These are phyloP conservation scores for Archocentrus centrarchus DNA, from an alignment of 2,113 vertebrate species.

Conservation along the genomic window DNA sequence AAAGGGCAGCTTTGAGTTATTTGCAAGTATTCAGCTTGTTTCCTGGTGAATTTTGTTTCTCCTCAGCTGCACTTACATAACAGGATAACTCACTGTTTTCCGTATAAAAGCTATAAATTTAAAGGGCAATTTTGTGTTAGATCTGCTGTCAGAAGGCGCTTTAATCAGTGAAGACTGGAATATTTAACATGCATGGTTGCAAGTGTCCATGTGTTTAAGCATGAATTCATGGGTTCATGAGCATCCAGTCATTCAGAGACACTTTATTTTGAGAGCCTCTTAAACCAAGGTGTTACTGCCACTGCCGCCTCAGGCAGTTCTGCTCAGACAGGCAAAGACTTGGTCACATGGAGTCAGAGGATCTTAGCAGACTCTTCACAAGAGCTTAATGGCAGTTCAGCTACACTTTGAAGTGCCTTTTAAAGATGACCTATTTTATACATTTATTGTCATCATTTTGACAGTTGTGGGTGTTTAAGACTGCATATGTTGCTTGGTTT, in stretches of 20 bases:
- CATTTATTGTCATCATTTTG: slow-evolving; percentile 57
- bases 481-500: slow-evolving; percentile 33
- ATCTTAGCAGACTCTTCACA: slow-evolving; percentile 48
- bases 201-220: slow-evolving; percentile 35
- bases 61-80: not conserved
- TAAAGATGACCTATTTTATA: slow-evolving; percentile 68
- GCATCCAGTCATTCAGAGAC: slow-evolving; percentile 53
- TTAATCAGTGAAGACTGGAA: not conserved
- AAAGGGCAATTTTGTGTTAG: not conserved
- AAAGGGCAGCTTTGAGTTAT: not conserved
- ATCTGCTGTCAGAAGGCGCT: not conserved
- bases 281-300: slow-evolving; percentile 71
- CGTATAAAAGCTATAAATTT: not conserved
- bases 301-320: slow-evolving; percentile 51
- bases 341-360: slow-evolving; percentile 49
- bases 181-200: slow-evolving; percentile 20
- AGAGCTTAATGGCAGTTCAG: slow-evolving; percentile 42
- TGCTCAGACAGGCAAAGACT: slow-evolving; percentile 50
- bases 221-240: slow-evolving; percentile 54
- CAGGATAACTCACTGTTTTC: not conserved
- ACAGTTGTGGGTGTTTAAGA: slow-evolving; percentile 53
- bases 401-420: slow-evolving; percentile 51
- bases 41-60: not conserved
- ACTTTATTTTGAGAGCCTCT: slow-evolving; percentile 72
- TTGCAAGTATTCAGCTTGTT: not conserved